Conservation (phyloP, 2,113 vertebrate species). For the Gopherus flavomarginatus region DNA sequence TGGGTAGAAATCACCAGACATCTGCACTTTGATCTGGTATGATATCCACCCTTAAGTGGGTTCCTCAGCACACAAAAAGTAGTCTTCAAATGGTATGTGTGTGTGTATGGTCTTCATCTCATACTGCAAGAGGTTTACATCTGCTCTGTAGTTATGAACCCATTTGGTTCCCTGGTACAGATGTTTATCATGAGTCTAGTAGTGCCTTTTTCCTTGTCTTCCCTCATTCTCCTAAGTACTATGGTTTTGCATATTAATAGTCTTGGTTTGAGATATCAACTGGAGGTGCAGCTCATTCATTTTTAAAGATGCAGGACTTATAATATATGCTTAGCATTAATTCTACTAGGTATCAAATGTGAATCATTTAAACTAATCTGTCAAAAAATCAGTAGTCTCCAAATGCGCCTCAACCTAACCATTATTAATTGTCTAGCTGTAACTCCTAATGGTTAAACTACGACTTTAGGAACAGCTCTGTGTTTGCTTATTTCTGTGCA, state of each 20-base stretch:
- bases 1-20: not conserved
- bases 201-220: not conserved
- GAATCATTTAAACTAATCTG: not conserved
- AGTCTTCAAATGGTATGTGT: rapidly evolving
- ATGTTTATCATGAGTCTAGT: no score
- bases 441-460: not conserved
- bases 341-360: not conserved
- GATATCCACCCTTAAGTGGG: not conserved
- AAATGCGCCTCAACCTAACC: not conserved
- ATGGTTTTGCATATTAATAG: not conserved
- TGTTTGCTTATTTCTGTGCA: not conserved
- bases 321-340: not conserved
- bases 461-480: not conserved
- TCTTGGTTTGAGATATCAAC: not conserved
- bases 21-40: not conserved
- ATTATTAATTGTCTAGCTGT: not conserved
- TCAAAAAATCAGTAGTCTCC: not conserved
- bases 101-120: not conserved
- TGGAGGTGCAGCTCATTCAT: not conserved
- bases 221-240: not conserved
- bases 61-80: not conserved
- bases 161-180: not conserved
- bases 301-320: not conserved
- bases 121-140: rapidly evolving
- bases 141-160: not conserved